phyloP scores from a whole-genome alignment of 2,888 invertebrate species.

The Agrypnus murinus region DNA sequence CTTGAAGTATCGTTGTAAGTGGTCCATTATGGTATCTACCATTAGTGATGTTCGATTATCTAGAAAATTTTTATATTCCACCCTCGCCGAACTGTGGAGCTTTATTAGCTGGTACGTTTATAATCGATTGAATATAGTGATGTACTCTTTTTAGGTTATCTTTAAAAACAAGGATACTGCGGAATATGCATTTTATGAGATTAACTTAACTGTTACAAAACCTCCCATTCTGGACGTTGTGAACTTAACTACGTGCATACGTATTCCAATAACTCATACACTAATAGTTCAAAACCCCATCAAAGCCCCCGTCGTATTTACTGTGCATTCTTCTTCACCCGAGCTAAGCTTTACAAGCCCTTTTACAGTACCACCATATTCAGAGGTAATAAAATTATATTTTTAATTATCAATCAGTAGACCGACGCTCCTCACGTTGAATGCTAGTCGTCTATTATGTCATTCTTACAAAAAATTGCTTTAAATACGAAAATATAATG shows the following conservation, averaged over 20 bases:
- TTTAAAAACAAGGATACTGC: conserved; percentile 66
- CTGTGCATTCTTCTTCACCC: conserved; percentile 56
- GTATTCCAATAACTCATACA: conserved; percentile 60
- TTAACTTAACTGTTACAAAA: conserved; percentile 63
- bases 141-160: conserved; percentile 63
- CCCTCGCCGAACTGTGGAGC: too few relatives aligned
- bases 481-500: too few relatives aligned
- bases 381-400: conserved; percentile 60
- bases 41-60: too few relatives aligned
- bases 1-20: too few relatives aligned
- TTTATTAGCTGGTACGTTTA: too few relatives aligned
- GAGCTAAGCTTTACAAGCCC: conserved; percentile 59
- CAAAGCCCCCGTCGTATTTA: conserved; percentile 61
- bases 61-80: too few relatives aligned
- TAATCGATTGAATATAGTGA: too few relatives aligned
- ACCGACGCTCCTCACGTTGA: too few relatives aligned
- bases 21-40: too few relatives aligned
- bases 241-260: conserved; percentile 63
- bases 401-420: too few relatives aligned
- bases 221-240: conserved; percentile 63
- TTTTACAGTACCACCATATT: conserved; percentile 60
- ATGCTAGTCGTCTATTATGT: too few relatives aligned
- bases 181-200: conserved; percentile 67
- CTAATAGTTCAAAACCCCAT: conserved; percentile 67
- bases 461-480: too few relatives aligned